phyloP scores from a whole-genome alignment of 2,113 vertebrate species.

The Colaptes auratus region DNA sequence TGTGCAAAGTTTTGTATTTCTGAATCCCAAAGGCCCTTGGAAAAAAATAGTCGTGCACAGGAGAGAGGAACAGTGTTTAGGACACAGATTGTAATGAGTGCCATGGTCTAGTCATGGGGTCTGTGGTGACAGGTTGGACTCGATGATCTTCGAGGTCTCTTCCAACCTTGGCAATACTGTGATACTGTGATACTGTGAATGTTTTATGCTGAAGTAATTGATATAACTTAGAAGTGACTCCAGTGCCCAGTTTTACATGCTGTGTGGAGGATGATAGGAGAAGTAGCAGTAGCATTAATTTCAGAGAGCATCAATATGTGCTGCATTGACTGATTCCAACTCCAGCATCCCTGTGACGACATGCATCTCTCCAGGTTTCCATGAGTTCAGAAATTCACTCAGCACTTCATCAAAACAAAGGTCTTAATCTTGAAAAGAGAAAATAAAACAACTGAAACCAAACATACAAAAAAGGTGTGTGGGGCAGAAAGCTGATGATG shows the following conservation, averaged over 20 bases:
- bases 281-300: background rate
- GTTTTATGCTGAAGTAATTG: background rate
- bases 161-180: too few species aligned
- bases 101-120: too few species aligned
- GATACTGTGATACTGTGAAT: too few species aligned
- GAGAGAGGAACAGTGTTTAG: background rate
- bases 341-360: rapidly evolving
- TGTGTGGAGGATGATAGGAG: rapidly evolving
- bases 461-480: too few species aligned
- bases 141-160: too few species aligned
- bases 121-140: too few species aligned
- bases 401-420: background rate
- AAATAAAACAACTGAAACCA: background rate
- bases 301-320: background rate
- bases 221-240: background rate
- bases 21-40: background rate
- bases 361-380: background rate
- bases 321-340: background rate
- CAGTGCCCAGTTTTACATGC: background rate
- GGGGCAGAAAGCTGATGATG: background rate
- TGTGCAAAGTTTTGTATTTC: background rate
- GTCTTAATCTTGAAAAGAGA: background rate
- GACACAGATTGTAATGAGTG: background rate
- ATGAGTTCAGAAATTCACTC: background rate
- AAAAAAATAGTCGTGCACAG: background rate